Base-by-base conservation (phyloP, 2,797 vertebrate species). In the Gymnoscopelus microlampas region DNA sequence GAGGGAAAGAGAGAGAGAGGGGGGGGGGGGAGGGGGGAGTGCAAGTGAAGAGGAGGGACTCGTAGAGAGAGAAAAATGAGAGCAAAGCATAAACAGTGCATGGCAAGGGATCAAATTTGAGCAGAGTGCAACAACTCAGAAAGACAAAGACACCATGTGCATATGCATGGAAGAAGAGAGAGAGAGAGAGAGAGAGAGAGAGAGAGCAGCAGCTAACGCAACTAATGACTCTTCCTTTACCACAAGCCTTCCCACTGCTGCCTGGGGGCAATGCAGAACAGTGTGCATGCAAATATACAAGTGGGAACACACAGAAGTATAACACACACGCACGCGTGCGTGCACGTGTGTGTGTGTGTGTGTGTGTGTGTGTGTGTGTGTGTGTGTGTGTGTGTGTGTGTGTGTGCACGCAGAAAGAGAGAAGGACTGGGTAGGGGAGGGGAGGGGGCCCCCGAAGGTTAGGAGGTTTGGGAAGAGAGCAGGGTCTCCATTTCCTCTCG, bases 401-500 rank as follows among this genome's bases (percentile, higher is more conserved):
- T 35, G 32, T 35, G 32, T 35, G 32, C 65, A 70, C 23, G 54
- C 77, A 80, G 76, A 77, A 50, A 72, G 54, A 81, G 73, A 78
- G 73, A 73, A 82, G 79, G 78, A 84, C 81, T 71, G 74, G 74
- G 83, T 79, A 82, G 66, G 74, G 69, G 75, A 82, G 66, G 74
- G 69, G 75, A 32, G 53, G 60, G 15, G 11, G 65, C 63, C 68
- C 74, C 72, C 26, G 23, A 12, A 24, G 29, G 24, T 13, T 5
- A 12, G 32, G 6, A 75, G 83, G 84, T 82, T 83, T 79, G 67
- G 79, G 83, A 65, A 85, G 59, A 79, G 76, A 91, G 85, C 74
- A 84, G 63, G 89, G 91, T 86, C 90, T 88, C 93, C 85, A 88
- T 89, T 89, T 94, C 94, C 94, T 92, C 80, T 68, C 70, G 68